Conservation (phyloP, 2,888 invertebrate species). For the Xylota sylvarum region DNA sequence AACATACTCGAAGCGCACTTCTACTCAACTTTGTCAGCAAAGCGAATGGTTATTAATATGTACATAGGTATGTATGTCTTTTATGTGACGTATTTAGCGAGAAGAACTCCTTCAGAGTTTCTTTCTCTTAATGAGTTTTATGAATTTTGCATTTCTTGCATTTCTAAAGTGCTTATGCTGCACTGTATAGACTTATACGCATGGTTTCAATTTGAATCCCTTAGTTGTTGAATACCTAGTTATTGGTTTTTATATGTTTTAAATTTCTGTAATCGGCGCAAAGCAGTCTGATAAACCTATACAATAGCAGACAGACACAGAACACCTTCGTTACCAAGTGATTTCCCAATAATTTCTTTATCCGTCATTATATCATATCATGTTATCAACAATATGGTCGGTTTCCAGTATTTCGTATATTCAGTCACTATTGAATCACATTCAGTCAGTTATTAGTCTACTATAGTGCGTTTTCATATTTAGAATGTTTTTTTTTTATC, state of each 20-base stretch:
- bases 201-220: neutral
- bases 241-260: neutral
- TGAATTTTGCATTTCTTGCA: neutral
- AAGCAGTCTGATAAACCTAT: neutral
- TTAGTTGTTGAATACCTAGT: too few species aligned
- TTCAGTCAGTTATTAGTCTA: neutral
- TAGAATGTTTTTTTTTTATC: neutral
- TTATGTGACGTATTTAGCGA: neutral
- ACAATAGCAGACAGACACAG: too few species aligned
- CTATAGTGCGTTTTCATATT: neutral
- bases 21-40: neutral
- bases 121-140: neutral
- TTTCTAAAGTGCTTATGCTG: neutral
- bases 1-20: neutral
- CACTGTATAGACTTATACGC: neutral
- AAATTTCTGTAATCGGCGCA: neutral
- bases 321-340: neutral
- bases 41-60: neutral
- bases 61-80: too few species aligned
- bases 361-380: neutral
- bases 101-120: neutral
- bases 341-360: neutral
- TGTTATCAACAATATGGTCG: neutral
- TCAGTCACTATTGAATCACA: constrained; percentile 1
- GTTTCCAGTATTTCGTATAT: neutral